These are phyloP conservation scores for Ochropleura plecta DNA, from an alignment of 2,888 invertebrate genomes.

Conservation along the genomic window DNA sequence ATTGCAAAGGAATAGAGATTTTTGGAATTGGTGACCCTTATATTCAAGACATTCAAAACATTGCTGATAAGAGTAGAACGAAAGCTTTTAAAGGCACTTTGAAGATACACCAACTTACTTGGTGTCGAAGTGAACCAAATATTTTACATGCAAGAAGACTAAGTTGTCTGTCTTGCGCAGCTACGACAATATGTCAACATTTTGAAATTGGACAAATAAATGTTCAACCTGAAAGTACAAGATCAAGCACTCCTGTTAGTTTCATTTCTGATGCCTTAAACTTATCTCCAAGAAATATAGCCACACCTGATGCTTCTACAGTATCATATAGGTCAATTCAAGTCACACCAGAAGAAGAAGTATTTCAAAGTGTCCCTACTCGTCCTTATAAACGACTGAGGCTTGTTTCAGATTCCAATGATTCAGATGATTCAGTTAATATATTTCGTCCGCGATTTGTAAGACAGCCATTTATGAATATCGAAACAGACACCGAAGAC, in stretches of 20 bases:
- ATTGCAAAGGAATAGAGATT: slow-evolving; percentile 42
- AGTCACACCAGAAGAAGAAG: slow-evolving; percentile 25
- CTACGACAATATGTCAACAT: slow-evolving; percentile 31
- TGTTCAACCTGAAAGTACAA: slow-evolving; percentile 18
- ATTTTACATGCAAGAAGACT: slow-evolving; percentile 35
- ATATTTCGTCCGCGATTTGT: slow-evolving; percentile 5
- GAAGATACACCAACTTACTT: slow-evolving; percentile 40
- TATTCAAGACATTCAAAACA: slow-evolving; percentile 30
- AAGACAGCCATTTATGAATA: slow-evolving; percentile 11
- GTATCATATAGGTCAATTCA: slow-evolving; percentile 27
- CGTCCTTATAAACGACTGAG: slow-evolving; percentile 17
- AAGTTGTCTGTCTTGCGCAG: slow-evolving; percentile 30
- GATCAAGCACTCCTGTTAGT: slow-evolving; percentile 17
- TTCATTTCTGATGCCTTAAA: slow-evolving; percentile 9
- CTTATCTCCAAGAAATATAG: slow-evolving; percentile 28
- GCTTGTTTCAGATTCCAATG: slow-evolving; percentile 18
- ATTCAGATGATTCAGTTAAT: slow-evolving; percentile 9
- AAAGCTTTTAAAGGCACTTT: slow-evolving; percentile 37
- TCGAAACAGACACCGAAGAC: slow-evolving; percentile 14
- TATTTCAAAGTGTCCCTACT: slow-evolving; percentile 13
- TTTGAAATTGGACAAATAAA: slow-evolving; percentile 38
- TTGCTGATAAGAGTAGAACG: slow-evolving; percentile 22
- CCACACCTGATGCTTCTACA: slow-evolving; percentile 28
- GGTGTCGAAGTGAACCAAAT: slow-evolving; percentile 19
- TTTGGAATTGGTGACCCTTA: slow-evolving; percentile 28